These are phyloP conservation scores for Sebastes jordani DNA, from an alignment of 2,797 vertebrate species.

Conservation along the genomic window DNA sequence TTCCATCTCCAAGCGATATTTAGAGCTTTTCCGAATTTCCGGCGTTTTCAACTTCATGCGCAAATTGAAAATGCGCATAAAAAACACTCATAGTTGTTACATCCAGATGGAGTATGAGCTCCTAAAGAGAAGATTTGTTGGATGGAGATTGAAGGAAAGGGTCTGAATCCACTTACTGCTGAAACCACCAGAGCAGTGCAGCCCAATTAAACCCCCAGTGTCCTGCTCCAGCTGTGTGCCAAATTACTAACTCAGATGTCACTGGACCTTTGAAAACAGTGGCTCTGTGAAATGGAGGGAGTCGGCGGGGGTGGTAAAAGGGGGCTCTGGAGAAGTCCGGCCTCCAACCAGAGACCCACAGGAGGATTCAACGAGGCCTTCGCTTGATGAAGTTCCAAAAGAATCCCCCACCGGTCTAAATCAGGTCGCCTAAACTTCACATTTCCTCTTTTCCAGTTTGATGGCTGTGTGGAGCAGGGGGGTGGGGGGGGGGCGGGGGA, in stretches of 20 bases:
- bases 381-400: conserved; percentile 74
- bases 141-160: neutral
- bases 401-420: conserved; percentile 57
- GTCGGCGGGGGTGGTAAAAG: conserved; percentile 30
- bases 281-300: conserved; percentile 9
- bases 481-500: neutral
- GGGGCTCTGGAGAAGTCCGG: conserved; percentile 46
- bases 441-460: conserved; percentile 71
- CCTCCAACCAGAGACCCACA: conserved; percentile 38
- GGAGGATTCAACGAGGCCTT: conserved; percentile 42
- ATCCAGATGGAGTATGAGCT: neutral
- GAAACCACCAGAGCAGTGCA: conserved; percentile 28
- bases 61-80: neutral
- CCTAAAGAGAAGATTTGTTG: conserved; percentile 6
- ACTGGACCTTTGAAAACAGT: conserved; percentile 62
- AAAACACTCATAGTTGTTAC: neutral
- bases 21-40: neutral
- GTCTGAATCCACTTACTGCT: conserved; percentile 10
- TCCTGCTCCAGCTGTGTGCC: conserved; percentile 42
- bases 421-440: conserved; percentile 63
- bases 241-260: conserved; percentile 79
- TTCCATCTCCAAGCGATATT: neutral
- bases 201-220: conserved; percentile 58
- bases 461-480: conserved; percentile 47
- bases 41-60: neutral